These are phyloP conservation scores for Rotaria sp. DNA, from an alignment of 2,888 invertebrate genomes.

Conservation along the genomic window DNA sequence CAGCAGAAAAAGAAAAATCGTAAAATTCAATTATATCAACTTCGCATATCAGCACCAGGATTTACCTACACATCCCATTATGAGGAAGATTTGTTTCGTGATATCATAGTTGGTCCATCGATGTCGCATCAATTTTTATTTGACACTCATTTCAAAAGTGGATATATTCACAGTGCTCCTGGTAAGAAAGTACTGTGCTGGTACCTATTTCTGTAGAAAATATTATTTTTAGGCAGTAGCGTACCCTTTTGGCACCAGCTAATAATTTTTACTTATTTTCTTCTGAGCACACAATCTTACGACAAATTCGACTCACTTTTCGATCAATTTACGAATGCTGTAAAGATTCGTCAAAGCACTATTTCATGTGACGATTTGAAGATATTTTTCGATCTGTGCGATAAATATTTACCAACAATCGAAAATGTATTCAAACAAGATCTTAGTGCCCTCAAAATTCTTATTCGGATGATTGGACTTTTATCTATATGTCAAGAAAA, in stretches of 20 bases:
- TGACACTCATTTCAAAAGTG: neutral
- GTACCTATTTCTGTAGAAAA: no score
- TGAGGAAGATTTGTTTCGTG: neutral
- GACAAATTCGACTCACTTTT: neutral
- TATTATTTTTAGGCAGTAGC: neutral
- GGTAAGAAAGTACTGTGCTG: neutral
- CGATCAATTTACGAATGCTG: neutral
- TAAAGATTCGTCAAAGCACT: neutral
- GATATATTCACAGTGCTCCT: neutral
- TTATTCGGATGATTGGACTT: neutral
- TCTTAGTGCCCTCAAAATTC: neutral
- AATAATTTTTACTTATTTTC: neutral
- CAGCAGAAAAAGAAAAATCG: no score
- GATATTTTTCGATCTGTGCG: neutral
- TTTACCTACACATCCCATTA: neutral
- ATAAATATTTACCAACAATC: neutral
- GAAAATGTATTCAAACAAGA: neutral
- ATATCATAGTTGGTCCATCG: neutral
- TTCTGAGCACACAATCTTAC: neutral
- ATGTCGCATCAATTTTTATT: neutral
- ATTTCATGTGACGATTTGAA: neutral
- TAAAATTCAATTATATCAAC: no score
- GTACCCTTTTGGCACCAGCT: neutral
- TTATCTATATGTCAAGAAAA: neutral
- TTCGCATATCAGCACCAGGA: no score